Evolutionary conservation across 2,113 vertebrate species (phyloP).

Genomic region (Carettochelys insculpta): DNA sequence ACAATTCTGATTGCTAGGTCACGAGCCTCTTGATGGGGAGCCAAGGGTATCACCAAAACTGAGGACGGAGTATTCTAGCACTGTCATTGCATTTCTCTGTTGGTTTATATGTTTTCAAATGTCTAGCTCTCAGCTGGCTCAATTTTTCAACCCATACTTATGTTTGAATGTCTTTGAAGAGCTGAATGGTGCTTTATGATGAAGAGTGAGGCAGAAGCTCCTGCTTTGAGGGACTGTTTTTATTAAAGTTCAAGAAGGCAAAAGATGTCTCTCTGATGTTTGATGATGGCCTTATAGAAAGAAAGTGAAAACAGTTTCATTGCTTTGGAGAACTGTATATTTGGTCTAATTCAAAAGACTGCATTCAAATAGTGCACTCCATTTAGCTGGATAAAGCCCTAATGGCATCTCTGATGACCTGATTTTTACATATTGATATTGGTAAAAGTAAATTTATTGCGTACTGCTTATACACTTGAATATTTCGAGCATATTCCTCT

Average conservation of each 20-base stretch:
- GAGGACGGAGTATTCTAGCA: background rate
- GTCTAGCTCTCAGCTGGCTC: background rate
- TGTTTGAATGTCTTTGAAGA: slow-evolving; percentile 24
- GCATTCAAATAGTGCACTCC: slow-evolving; percentile 58
- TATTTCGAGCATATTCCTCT: slow-evolving; percentile 59
- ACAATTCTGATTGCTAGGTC: background rate
- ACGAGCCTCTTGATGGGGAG: too few relatives aligned
- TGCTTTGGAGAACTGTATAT: slow-evolving; percentile 21
- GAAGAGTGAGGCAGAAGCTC: slow-evolving; percentile 26
- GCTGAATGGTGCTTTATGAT: slow-evolving; percentile 28
- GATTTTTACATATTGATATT: slow-evolving; percentile 46
- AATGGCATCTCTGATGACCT: slow-evolving; percentile 56
- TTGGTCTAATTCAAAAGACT: slow-evolving; percentile 26
- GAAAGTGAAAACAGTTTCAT: slow-evolving; percentile 49
- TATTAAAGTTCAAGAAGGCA: slow-evolving; percentile 25
- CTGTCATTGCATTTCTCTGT: slow-evolving; percentile 2
- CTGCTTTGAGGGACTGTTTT: slow-evolving; percentile 28
- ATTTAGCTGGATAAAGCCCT: slow-evolving; percentile 47
- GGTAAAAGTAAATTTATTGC: slow-evolving; percentile 45
- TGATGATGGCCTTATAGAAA: slow-evolving; percentile 30
- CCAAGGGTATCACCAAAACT: background rate
- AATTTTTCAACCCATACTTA: slow-evolving; percentile 36
- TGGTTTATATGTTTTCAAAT: slow-evolving; percentile 9
- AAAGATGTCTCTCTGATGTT: slow-evolving; percentile 29
- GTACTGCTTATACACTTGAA: slow-evolving; percentile 69